phyloP scores from a whole-genome alignment of 2,797 vertebrate genomes.

The Falco rusticolus region DNA sequence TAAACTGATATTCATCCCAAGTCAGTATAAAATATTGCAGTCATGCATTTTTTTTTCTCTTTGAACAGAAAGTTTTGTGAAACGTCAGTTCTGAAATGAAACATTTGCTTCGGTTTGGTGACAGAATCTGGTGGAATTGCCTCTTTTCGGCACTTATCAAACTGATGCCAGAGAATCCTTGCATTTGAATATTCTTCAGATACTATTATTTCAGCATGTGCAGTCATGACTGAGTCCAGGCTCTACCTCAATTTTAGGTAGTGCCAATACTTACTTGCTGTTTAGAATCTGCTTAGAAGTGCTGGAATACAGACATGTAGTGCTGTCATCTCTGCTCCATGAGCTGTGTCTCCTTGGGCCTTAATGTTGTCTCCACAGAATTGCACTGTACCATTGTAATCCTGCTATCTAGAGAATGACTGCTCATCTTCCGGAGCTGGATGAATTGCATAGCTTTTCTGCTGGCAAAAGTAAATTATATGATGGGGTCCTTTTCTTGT shows the following conservation, averaged over 20 bases:
- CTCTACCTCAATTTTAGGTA: background rate
- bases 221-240: background rate
- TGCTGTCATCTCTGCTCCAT: rapidly evolving
- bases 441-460: background rate
- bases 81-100: background rate
- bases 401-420: background rate
- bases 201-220: background rate
- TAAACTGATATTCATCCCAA: background rate
- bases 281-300: background rate
- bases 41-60: background rate
- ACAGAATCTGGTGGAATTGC: background rate
- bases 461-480: background rate
- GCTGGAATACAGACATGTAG: background rate
- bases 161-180: background rate
- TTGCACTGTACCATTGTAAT: background rate
- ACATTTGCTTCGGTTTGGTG: background rate
- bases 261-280: background rate
- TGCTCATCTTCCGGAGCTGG: background rate
- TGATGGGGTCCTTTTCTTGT: background rate
- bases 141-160: background rate
- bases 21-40: background rate
- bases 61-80: background rate
- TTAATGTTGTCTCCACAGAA: background rate
- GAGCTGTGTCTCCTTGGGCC: rapidly evolving
- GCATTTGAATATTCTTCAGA: background rate